Conservation (phyloP, 2,888 invertebrate genomes). For the Harpagoxenus sublaevis region DNA sequence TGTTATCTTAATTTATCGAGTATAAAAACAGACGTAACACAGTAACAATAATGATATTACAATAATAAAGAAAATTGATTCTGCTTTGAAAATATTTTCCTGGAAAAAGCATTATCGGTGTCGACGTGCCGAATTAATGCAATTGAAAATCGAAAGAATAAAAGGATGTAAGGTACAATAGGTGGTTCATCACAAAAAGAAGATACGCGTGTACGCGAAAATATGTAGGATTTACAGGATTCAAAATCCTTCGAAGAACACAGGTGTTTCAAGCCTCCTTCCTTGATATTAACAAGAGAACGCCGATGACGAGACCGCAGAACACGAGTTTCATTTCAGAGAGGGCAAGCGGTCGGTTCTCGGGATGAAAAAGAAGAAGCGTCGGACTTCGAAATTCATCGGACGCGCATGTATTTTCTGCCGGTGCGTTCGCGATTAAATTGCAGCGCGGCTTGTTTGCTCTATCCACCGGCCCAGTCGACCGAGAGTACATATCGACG, state of each 20-base stretch:
- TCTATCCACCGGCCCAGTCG: conserved; percentile 36
- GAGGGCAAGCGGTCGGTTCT: not conserved
- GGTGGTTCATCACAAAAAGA: not conserved
- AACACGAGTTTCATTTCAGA: conserved; percentile 9
- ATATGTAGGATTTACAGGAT: not conserved
- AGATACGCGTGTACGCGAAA: not conserved
- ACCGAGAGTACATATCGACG: conserved; percentile 52
- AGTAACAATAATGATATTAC: not conserved
- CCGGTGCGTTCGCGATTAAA: conserved; percentile 55
- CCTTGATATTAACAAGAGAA: not conserved
- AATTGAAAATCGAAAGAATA: not conserved
- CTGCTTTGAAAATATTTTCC: not conserved
- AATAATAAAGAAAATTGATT: not conserved
- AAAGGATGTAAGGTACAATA: not conserved
- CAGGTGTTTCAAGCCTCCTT: not conserved
- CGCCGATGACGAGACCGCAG: not conserved
- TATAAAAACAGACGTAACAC: not conserved
- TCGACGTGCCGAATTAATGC: not conserved
- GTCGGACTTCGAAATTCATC: conserved; percentile 47
- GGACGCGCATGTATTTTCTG: conserved; percentile 47
- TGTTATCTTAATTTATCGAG: not conserved
- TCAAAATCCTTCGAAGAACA: not conserved
- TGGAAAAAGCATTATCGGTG: no score
- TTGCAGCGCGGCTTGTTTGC: conserved; percentile 54
- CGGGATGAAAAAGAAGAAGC: not conserved